These are phyloP conservation scores for Ctenopoma multispine DNA, from an alignment of 2,797 vertebrate genomes.

Conservation along the genomic window DNA sequence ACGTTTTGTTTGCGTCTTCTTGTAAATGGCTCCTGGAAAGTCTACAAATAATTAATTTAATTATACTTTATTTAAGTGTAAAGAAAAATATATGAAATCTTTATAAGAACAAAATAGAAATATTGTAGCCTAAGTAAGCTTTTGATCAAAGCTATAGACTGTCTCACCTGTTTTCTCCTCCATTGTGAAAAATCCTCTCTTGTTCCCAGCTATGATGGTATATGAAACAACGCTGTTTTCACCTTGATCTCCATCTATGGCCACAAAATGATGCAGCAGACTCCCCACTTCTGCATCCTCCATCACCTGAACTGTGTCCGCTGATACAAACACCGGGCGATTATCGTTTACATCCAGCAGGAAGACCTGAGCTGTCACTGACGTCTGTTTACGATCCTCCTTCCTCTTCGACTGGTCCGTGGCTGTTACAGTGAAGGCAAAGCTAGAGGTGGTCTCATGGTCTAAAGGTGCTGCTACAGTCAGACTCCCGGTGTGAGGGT, in stretches of 20 bases:
- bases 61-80: no score
- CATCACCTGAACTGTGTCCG: slow-evolving; percentile 70
- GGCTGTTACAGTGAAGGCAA: slow-evolving; percentile 87
- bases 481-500: slow-evolving; percentile 86
- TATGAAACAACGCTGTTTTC: slow-evolving; percentile 87
- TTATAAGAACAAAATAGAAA: no score
- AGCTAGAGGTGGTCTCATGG: slow-evolving; percentile 80
- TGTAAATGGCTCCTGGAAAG: no score
- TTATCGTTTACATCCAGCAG: slow-evolving; percentile 93
- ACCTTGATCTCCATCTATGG: slow-evolving; percentile 88
- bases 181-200: slow-evolving; percentile 83
- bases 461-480: slow-evolving; percentile 85
- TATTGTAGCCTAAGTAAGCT: no score
- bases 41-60: no score
- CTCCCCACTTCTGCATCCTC: slow-evolving; percentile 88
- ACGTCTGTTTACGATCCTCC: slow-evolving; percentile 76
- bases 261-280: slow-evolving; percentile 85
- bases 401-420: slow-evolving; percentile 84
- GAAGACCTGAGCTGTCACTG: slow-evolving; percentile 86
- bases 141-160: not conserved
- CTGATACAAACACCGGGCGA: slow-evolving; percentile 86
- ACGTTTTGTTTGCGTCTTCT: no score
- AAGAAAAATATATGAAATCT: no score
- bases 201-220: slow-evolving; percentile 86
- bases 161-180: slow-evolving; percentile 89